Conservation (phyloP, 1,140 invertebrate genomes). For the Pygmarrhopalites habei region DNA sequence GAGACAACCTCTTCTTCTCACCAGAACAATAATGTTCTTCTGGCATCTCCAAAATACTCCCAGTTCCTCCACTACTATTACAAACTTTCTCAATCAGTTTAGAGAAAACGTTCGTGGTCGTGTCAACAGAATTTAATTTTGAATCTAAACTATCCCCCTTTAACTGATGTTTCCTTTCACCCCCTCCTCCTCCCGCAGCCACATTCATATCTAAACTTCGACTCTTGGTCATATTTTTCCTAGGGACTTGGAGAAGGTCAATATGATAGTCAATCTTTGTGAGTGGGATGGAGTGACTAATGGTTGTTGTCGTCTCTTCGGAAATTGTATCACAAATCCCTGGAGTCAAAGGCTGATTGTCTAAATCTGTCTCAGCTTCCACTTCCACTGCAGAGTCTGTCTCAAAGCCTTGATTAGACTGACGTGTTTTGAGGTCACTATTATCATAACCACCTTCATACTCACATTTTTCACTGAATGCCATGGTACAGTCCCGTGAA, state of each 20-base stretch:
- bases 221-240: slow-evolving; percentile 39
- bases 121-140: slow-evolving; percentile 35
- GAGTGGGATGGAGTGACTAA: no score
- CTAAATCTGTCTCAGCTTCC: slow-evolving; percentile 28
- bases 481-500: not conserved
- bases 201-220: slow-evolving; percentile 40
- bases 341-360: not conserved
- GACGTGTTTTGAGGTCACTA: not conserved
- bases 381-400: slow-evolving; percentile 36
- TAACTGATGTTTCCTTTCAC: slow-evolving; percentile 8
- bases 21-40: slow-evolving; percentile 9
- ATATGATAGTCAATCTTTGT: slow-evolving; percentile 28
- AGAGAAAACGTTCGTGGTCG: slow-evolving; percentile 24
- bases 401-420: slow-evolving; percentile 6
- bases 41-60: slow-evolving; percentile 28
- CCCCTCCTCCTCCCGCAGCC: not conserved
- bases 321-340: not conserved
- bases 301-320: slow-evolving; percentile 5
- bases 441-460: slow-evolving; percentile 2
- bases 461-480: slow-evolving; percentile 18
- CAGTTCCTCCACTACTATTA: slow-evolving; percentile 24
- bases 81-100: slow-evolving; percentile 6
- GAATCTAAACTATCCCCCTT: slow-evolving; percentile 37
- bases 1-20: slow-evolving; percentile 42
- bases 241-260: slow-evolving; percentile 36